Conservation (phyloP, 2,113 vertebrate genomes). For the Cyprinodon variegatus region DNA sequence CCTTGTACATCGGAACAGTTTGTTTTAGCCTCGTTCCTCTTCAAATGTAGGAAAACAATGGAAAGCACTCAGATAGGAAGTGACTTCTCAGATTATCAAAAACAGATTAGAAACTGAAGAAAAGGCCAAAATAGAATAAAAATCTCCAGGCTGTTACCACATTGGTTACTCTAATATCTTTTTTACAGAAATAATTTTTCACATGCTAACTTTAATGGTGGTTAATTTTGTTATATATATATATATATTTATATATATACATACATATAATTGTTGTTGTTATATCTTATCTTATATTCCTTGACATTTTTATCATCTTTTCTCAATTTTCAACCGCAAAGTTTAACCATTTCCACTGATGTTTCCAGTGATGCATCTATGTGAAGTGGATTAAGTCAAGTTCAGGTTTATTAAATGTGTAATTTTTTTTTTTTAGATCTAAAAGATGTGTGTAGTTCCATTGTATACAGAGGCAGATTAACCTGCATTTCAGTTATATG, state of each 20-base stretch:
- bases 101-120: slow-evolving; percentile 79
- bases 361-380: not conserved
- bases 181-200: not conserved
- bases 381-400: not conserved
- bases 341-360: not conserved
- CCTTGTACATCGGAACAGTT: slow-evolving; percentile 83
- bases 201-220: not conserved
- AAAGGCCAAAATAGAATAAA: slow-evolving; percentile 68
- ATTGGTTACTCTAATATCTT: not conserved
- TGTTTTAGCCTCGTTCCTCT: slow-evolving; percentile 80
- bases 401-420: not conserved
- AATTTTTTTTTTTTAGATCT: too few relatives aligned
- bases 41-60: slow-evolving; percentile 79
- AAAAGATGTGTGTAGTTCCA: too few relatives aligned
- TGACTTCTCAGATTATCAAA: slow-evolving; percentile 79
- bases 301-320: not conserved
- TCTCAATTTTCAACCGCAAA: not conserved
- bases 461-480: too few relatives aligned
- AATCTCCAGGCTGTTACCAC: not conserved
- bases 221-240: too few relatives aligned
- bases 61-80: slow-evolving; percentile 73
- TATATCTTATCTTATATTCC: not conserved
- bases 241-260: too few relatives aligned
- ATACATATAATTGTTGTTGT: not conserved
- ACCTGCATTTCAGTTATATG: too few relatives aligned